Evolutionary conservation across 2,797 vertebrate species (phyloP).

Genomic region (Coranthus polyacanthus): DNA sequence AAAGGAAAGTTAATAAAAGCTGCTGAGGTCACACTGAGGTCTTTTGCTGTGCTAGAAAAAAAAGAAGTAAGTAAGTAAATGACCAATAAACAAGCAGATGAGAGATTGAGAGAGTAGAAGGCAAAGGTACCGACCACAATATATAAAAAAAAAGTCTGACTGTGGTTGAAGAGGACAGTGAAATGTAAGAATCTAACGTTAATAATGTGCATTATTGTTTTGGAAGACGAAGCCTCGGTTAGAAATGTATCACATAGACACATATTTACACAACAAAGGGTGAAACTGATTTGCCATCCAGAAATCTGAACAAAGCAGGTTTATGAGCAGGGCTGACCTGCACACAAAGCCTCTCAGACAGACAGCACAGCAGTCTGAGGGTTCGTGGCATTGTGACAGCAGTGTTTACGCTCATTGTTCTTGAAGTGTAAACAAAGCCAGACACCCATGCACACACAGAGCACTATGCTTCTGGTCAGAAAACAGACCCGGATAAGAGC

Average conservation of each 20-base stretch:
- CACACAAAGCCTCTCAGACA: background rate
- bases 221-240: no score
- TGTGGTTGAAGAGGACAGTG: background rate
- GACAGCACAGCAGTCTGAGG: background rate
- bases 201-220: no score
- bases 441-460: background rate
- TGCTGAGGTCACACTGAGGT: background rate
- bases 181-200: background rate
- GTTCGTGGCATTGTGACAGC: slow-evolving; percentile 1
- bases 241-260: background rate
- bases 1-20: slow-evolving; percentile 28
- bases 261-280: background rate
- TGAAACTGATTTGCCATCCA: no score
- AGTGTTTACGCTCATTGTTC: slow-evolving; percentile 17
- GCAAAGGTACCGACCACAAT: background rate
- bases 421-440: slow-evolving; percentile 8
- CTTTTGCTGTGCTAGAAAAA: background rate
- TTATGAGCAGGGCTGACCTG: background rate
- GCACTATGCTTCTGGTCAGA: background rate
- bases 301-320: background rate
- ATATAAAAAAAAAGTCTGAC: background rate
- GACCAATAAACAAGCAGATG: background rate
- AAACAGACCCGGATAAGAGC: background rate
- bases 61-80: background rate
- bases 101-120: background rate